Conservation (phyloP, 2,888 invertebrate species). For the Pandemis cinnamomeana region DNA sequence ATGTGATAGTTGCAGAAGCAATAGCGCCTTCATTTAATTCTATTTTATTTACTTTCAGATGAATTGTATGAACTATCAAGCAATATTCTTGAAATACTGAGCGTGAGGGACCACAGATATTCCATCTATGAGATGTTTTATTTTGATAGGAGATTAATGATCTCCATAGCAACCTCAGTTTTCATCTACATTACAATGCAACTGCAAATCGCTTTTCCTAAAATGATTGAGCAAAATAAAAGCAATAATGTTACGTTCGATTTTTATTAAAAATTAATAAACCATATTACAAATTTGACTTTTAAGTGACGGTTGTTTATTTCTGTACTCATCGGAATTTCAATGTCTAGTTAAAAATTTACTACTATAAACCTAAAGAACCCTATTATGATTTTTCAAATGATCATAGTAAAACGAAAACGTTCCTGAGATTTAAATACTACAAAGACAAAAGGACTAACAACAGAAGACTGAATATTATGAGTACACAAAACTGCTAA, state of each 20-base stretch:
- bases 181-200: constrained; percentile 68
- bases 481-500: no score
- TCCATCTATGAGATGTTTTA: constrained; percentile 57
- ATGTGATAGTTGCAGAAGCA: no score
- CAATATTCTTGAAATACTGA: constrained; percentile 52
- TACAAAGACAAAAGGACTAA: no score
- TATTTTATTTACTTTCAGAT: constrained; percentile 55
- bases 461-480: no score
- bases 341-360: no score
- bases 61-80: constrained; percentile 56
- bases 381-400: no score
- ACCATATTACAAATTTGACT: not conserved
- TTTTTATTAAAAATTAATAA: not conserved
- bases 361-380: no score
- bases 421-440: no score
- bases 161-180: constrained; percentile 58
- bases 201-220: constrained; percentile 60
- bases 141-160: constrained; percentile 54
- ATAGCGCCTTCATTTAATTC: no score
- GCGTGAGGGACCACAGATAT: constrained; percentile 52
- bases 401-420: no score
- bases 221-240: constrained; percentile 40
- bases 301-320: no score
- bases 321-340: no score
- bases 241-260: not conserved